These are phyloP conservation scores for Caenorhabditis angaria DNA, from an alignment of 2,888 invertebrate species.

Conservation along the genomic window DNA sequence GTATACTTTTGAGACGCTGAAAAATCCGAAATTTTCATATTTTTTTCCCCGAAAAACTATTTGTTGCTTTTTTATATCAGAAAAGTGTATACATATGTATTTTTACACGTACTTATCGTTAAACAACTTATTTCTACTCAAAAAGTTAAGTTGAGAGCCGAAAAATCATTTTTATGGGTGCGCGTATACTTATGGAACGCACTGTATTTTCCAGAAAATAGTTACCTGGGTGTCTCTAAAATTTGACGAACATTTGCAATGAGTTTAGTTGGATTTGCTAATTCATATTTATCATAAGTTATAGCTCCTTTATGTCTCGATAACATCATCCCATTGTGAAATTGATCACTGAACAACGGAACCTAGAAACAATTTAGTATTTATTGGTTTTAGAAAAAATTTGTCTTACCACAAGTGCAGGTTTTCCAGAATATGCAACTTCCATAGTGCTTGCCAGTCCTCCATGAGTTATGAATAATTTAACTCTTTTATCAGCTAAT, in stretches of 20 bases:
- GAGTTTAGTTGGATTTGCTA: constrained; percentile 6
- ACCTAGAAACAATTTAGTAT: constrained; percentile 15
- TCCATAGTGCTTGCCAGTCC: constrained; percentile 35
- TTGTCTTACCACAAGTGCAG: constrained; percentile 17
- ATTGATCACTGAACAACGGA: constrained; percentile 33
- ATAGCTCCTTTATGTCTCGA: constrained; percentile 35
- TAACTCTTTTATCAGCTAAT: constrained; percentile 8
- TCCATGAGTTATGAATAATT: constrained; percentile 30
- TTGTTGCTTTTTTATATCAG: too few species aligned
- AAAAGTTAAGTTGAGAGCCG: too few species aligned
- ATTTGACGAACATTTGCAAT: neutral
- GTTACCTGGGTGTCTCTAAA: constrained; percentile 12
- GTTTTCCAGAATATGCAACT: constrained; percentile 27
- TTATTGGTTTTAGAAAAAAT: too few species aligned
- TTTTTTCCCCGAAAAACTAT: too few species aligned
- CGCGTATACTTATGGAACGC: too few species aligned
- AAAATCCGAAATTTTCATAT: too few species aligned
- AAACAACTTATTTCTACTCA: too few species aligned
- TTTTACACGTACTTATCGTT: too few species aligned
- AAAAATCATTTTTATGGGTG: too few species aligned
- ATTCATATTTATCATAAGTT: constrained; percentile 9
- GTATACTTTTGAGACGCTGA: too few species aligned
- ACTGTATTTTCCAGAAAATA: too few species aligned
- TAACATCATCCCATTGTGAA: constrained; percentile 27
- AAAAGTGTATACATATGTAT: too few species aligned